phyloP scores from a whole-genome alignment of 1,140 invertebrate species.

The Eumeta japonica region DNA sequence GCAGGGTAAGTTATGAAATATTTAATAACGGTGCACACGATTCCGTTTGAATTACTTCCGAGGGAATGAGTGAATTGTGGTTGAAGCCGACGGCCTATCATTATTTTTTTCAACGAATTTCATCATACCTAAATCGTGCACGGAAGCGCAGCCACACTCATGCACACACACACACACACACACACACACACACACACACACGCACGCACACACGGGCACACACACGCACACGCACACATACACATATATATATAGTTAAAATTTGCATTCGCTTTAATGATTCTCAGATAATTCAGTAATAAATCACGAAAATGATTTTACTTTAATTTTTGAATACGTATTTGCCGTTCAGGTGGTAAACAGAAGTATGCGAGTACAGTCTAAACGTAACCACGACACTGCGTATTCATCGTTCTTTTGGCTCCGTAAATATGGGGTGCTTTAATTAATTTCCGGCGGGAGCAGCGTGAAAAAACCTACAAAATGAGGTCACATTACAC shows the following conservation, averaged over 20 bases:
- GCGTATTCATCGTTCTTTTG: too few relatives aligned
- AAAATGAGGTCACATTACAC: slow-evolving; percentile 36
- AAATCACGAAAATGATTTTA: slow-evolving; percentile 22
- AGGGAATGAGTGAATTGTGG: slow-evolving; percentile 55
- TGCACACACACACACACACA: too few relatives aligned
- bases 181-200: too few relatives aligned
- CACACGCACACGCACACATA: too few relatives aligned
- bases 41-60: slow-evolving; percentile 58
- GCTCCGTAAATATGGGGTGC: too few relatives aligned
- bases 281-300: slow-evolving; percentile 16
- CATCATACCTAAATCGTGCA: too few relatives aligned
- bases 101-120: too few relatives aligned
- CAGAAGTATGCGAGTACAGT: too few relatives aligned
- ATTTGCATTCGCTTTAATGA: slow-evolving; percentile 14
- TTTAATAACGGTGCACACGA: slow-evolving; percentile 58
- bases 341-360: background rate
- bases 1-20: slow-evolving; percentile 55
- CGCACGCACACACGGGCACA: too few relatives aligned
- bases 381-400: too few relatives aligned
- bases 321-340: slow-evolving; percentile 13
- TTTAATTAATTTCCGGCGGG: slow-evolving; percentile 47
- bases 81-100: slow-evolving; percentile 31
- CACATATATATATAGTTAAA: too few relatives aligned
- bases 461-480: slow-evolving; percentile 46
- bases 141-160: too few relatives aligned